Base-by-base conservation (phyloP, 2,888 invertebrate species). In the Parelbella ahira region DNA sequence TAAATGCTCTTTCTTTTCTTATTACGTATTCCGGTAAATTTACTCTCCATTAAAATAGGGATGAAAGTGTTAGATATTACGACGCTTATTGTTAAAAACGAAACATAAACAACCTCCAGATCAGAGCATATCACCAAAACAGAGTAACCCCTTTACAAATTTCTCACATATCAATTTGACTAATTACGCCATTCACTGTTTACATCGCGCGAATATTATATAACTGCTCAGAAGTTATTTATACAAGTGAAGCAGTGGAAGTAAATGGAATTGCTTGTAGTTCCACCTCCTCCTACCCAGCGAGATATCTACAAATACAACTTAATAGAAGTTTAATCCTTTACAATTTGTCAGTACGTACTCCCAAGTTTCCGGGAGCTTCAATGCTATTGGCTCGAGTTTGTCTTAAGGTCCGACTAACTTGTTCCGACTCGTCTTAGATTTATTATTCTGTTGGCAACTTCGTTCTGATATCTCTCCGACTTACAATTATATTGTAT, bases 261-360 rank as follows among this genome's bases (percentile, higher is more conserved):
- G 19, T 23, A 41, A 32, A 41, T 27, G 11, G 24, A 32, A 24
- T 20, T 19, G 11, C 23, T 29, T 19, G 30, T 19, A 33, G 10
- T 15, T 41, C 4, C 13, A 18, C 21, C 10, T 21, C 13, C 12
- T 19, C 18, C 6, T 12, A 9, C 19, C 8, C n/a, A n/a, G 3
- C 29, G 20, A 42, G 34, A 33, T 42, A 18, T 41, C 27, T 28
- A 34, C 41, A 42, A 42, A 42, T 34, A 42, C 30, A 41, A 33
- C 41, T 41, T 33, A 41, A 41, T 41, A 41, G 33, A 41, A 41
- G 41, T 34, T 42, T 42, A 42, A 42, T 42, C 41, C 41, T 34
- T 42, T 42, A 42, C 41, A 42, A 42, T 42, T 42, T 42, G 41
- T 42, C 41, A 42, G 41, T 28, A 28, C 41, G 41, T 34, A 42